Percentiles rank a stretch among this genome's conserved stretches.
phyloP scores from a whole-genome alignment of 2,797 vertebrate species.

The Podarcis lilfordi region DNA sequence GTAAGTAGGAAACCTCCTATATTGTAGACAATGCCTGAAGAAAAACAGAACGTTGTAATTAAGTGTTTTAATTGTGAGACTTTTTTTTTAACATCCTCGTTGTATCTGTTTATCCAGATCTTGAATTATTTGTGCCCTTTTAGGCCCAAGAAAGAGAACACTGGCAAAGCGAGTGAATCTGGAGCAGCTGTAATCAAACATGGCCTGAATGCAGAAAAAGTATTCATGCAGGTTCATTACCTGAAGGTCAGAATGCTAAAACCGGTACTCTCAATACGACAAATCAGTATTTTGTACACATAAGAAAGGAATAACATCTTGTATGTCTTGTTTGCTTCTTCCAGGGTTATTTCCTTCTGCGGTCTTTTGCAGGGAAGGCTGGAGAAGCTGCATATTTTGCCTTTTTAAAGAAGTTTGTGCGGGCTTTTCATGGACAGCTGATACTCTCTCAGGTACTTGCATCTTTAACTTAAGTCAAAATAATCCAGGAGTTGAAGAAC shows the following conservation, averaged over 20 bases:
- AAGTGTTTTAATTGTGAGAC: constrained; percentile 1
- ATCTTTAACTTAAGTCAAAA: background rate
- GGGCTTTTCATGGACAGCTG: constrained; percentile 89
- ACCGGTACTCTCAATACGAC: background rate
- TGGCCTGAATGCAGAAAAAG: constrained; percentile 93
- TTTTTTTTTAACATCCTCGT: background rate
- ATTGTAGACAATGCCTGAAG: background rate
- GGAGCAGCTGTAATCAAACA: constrained; percentile 91
- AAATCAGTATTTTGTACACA: background rate
- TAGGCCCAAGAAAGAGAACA: constrained; percentile 92
- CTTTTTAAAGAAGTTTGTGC: constrained; percentile 89
- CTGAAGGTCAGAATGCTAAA: constrained; percentile 85
- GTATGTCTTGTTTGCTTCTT: constrained; percentile 62
- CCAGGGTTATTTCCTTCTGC: constrained; percentile 95
- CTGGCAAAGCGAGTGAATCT: constrained; percentile 86
- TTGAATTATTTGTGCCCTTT: constrained; percentile 41
- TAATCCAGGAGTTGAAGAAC: background rate
- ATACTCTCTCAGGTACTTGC: constrained; percentile 91
- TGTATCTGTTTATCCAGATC: background rate
- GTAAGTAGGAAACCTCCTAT: background rate
- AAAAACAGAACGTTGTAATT: background rate
- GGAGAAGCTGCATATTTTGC: constrained; percentile 84
- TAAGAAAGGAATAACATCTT: background rate
- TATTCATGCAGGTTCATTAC: constrained; percentile 97
- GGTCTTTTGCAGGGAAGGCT: constrained; percentile 83